Percentiles rank a stretch among this genome's conserved stretches.
Conservation (phyloP, 2,113 vertebrate species). For the Labeo rohita region DNA sequence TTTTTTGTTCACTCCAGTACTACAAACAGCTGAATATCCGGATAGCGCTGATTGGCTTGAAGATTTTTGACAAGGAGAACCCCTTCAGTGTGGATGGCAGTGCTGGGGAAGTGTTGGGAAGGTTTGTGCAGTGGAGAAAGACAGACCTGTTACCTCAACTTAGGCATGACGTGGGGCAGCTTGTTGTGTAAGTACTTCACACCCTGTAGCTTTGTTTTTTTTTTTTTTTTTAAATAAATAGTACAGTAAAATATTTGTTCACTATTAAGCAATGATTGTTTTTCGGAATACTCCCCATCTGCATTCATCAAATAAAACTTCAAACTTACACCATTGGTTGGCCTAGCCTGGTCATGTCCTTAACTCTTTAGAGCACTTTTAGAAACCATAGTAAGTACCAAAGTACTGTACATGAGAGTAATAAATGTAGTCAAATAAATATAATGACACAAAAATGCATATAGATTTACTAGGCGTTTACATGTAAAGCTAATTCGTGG, state of each 20-base stretch:
- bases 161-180: slow-evolving; percentile 79
- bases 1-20: slow-evolving; percentile 70
- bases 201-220: not conserved
- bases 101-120: slow-evolving; percentile 75
- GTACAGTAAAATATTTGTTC: not conserved
- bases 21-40: slow-evolving; percentile 83
- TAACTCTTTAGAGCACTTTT: no score
- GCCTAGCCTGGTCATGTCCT: no score
- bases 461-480: no score
- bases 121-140: slow-evolving; percentile 82
- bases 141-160: slow-evolving; percentile 53
- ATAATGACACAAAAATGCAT: no score
- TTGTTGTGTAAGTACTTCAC: slow-evolving; percentile 79
- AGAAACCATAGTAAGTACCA: no score
- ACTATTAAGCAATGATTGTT: not conserved
- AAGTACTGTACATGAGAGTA: no score
- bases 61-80: slow-evolving; percentile 77
- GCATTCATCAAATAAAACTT: not conserved
- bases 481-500: no score
- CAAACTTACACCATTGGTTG: no score
- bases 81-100: slow-evolving; percentile 72
- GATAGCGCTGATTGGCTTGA: slow-evolving; percentile 81
- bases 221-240: no score
- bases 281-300: not conserved
- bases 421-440: no score